These are phyloP conservation scores for Zootermopsis nevadensis DNA, from an alignment of 2,888 invertebrate genomes.

Conservation along the genomic window DNA sequence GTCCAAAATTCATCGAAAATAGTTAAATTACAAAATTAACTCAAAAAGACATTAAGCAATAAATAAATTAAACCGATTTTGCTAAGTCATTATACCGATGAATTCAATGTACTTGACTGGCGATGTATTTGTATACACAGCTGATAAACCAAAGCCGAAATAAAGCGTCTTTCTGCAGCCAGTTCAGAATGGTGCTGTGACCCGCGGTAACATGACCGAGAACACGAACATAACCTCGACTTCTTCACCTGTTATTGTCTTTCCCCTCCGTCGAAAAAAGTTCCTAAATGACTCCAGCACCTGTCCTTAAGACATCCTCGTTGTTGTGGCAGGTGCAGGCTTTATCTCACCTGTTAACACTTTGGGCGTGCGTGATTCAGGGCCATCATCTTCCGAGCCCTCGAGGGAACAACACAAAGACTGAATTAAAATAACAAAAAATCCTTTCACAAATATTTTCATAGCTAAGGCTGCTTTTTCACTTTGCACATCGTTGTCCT, in stretches of 20 bases:
- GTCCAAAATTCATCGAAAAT: no score
- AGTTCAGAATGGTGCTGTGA: no score
- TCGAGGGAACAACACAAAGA: not conserved
- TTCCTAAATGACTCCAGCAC: not conserved
- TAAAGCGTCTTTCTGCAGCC: no score
- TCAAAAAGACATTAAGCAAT: no score
- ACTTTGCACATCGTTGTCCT: not conserved
- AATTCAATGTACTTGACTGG: no score
- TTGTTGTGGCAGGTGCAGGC: not conserved
- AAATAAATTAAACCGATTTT: no score
- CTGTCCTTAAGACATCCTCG: not conserved
- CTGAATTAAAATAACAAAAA: not conserved
- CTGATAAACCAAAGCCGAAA: no score
- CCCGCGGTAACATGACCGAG: no score
- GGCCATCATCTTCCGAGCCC: not conserved
- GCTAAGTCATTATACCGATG: no score
- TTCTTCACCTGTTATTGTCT: not conserved
- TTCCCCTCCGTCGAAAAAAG: not conserved
- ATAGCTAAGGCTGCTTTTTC: not conserved
- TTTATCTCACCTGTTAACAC: constrained; percentile 4
- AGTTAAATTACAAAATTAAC: no score
- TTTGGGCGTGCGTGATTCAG: not conserved
- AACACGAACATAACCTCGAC: not conserved
- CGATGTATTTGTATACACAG: no score
- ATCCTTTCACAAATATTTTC: not conserved